Conservation (phyloP, 2,888 invertebrate species). For the Drosophila niveifrons region DNA sequence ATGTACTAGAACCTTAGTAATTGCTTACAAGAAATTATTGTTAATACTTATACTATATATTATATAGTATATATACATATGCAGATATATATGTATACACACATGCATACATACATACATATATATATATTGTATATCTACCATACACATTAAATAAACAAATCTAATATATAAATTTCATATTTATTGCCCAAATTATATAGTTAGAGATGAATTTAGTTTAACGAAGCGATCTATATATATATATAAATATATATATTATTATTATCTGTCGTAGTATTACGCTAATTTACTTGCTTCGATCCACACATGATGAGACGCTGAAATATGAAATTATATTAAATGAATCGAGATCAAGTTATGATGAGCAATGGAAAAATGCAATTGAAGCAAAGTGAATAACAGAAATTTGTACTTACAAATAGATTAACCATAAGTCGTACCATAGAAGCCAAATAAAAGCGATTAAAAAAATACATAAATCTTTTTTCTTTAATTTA, state of each 20-base stretch:
- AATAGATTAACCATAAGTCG: slow-evolving; percentile 79
- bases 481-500: background rate
- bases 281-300: slow-evolving; percentile 65
- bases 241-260: too few relatives aligned
- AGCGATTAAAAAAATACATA: slow-evolving; percentile 71
- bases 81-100: slow-evolving; percentile 21
- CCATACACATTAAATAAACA: slow-evolving; percentile 59
- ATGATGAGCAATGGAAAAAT: slow-evolving; percentile 71
- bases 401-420: slow-evolving; percentile 76
- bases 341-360: slow-evolving; percentile 35
- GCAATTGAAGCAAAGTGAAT: slow-evolving; percentile 67
- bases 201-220: slow-evolving; percentile 82
- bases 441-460: slow-evolving; percentile 82
- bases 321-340: slow-evolving; percentile 27
- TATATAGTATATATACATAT: slow-evolving; percentile 37
- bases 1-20: slow-evolving; percentile 64
- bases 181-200: slow-evolving; percentile 77
- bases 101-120: slow-evolving; percentile 29
- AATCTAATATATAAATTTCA: slow-evolving; percentile 73
- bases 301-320: slow-evolving; percentile 39
- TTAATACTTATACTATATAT: slow-evolving; percentile 69
- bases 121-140: slow-evolving; percentile 44
- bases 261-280: slow-evolving; percentile 64
- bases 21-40: slow-evolving; percentile 66
- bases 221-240: slow-evolving; percentile 61